These are phyloP conservation scores for Ormyrus rosae DNA, from an alignment of 2,888 invertebrate genomes.

Conservation along the genomic window DNA sequence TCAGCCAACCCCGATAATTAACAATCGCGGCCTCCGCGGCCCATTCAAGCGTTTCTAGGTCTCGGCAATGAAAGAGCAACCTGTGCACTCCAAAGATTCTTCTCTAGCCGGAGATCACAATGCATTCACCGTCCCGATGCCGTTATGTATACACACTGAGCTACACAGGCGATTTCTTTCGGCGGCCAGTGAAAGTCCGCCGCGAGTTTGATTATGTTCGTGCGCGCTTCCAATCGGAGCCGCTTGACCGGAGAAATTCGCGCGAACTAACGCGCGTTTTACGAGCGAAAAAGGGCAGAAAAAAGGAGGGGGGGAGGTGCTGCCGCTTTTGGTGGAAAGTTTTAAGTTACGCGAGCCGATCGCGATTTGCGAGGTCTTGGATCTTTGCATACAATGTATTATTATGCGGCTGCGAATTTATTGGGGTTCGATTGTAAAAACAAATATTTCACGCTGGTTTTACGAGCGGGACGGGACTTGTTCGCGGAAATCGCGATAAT, in stretches of 20 bases:
- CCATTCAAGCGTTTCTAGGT: conserved; percentile 43
- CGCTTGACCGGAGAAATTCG: conserved; percentile 30
- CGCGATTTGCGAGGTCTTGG: neutral
- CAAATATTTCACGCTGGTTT: conserved; percentile 32
- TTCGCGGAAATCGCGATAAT: conserved; percentile 29
- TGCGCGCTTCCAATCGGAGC: conserved; percentile 48
- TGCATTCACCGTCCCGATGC: conserved; percentile 38
- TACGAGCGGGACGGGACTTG: conserved; percentile 10
- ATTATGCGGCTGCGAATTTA: conserved; percentile 28
- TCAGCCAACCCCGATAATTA: conserved; percentile 28
- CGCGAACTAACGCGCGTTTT: neutral
- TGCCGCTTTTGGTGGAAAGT: too few species aligned
- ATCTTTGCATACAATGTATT: conserved; percentile 37
- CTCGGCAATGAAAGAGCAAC: conserved; percentile 1
- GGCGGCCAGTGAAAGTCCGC: conserved; percentile 63
- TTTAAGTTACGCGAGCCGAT: neutral
- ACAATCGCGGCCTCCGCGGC: neutral
- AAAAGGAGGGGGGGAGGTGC: too few species aligned
- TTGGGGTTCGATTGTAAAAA: conserved; percentile 21
- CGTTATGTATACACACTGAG: conserved; percentile 6
- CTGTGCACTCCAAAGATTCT: conserved; percentile 21
- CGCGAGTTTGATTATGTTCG: conserved; percentile 43
- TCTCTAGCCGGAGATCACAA: conserved; percentile 33
- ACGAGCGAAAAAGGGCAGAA: neutral
- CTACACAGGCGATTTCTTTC: conserved; percentile 60